These are phyloP conservation scores for Athene cunicularia DNA, from an alignment of 2,113 vertebrate species.

Conservation along the genomic window DNA sequence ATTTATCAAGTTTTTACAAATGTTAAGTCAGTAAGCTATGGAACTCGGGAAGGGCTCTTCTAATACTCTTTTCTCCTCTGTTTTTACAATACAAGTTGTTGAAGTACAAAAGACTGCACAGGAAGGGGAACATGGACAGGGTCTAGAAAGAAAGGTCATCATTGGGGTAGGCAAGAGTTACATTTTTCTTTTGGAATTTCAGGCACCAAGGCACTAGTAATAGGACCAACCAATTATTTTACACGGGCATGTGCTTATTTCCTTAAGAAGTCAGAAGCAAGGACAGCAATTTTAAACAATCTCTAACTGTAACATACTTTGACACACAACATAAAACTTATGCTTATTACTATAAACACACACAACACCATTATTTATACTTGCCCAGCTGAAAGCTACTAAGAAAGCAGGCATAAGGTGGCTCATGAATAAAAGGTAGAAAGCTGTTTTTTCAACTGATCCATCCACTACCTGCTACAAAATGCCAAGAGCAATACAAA, in stretches of 20 bases:
- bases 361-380: fast-evolving
- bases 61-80: neutral
- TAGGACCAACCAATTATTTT: neutral
- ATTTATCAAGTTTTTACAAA: neutral
- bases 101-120: neutral
- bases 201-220: neutral
- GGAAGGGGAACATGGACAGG: fast-evolving
- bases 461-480: neutral
- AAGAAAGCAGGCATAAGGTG: neutral
- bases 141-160: neutral
- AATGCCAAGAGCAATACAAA: neutral
- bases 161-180: neutral
- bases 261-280: neutral
- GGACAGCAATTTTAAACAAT: neutral
- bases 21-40: neutral
- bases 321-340: neutral
- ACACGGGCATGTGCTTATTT: neutral
- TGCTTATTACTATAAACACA: neutral
- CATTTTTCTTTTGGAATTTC: neutral
- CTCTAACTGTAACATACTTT: neutral
- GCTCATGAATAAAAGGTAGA: neutral
- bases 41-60: neutral
- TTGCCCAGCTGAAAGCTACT: neutral
- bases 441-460: neutral
- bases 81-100: neutral